Conservation (phyloP, 2,113 vertebrate species). For the Oryzias curvinotus region DNA sequence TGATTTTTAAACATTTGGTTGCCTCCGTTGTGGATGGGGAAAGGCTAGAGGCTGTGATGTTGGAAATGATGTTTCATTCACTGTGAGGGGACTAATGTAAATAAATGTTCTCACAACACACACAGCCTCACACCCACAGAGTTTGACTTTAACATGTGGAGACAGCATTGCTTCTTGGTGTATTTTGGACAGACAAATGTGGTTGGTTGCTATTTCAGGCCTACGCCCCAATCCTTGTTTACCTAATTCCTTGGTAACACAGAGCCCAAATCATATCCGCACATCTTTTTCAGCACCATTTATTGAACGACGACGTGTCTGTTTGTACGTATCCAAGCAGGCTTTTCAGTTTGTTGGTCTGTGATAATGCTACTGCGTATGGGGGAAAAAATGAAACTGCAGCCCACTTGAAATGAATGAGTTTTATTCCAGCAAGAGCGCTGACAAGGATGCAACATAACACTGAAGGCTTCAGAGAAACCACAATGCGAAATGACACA, state of each 20-base stretch:
- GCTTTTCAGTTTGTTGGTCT: not conserved
- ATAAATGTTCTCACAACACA: slow-evolving; percentile 52
- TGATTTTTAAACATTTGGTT: slow-evolving; percentile 55
- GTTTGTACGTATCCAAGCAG: slow-evolving; percentile 8
- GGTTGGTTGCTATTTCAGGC: slow-evolving; percentile 28
- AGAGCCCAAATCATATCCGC: slow-evolving; percentile 6
- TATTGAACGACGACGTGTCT: slow-evolving; percentile 6
- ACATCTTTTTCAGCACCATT: slow-evolving; percentile 17
- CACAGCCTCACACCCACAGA: slow-evolving; percentile 19
- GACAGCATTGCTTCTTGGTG: slow-evolving; percentile 17
- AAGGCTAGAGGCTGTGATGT: slow-evolving; percentile 35
- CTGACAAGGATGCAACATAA: slow-evolving; percentile 14
- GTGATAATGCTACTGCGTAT: slow-evolving; percentile 1
- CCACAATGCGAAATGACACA: slow-evolving; percentile 29
- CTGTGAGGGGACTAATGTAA: slow-evolving; percentile 52
- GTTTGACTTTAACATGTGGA: slow-evolving; percentile 39
- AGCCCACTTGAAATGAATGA: not conserved
- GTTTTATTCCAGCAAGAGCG: not conserved
- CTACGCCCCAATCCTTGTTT: slow-evolving; percentile 16
- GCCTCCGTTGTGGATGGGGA: slow-evolving; percentile 34
- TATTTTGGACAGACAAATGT: slow-evolving; percentile 32
- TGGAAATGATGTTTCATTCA: slow-evolving; percentile 50
- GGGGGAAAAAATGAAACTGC: slow-evolving; percentile 1
- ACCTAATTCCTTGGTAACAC: slow-evolving; percentile 27
- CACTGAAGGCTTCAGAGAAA: slow-evolving; percentile 20